Evolutionary conservation across 2,888 invertebrate genomes (phyloP), one percentile per base, ranked within the genome.

Genomic region (Macropis europaea): DNA sequence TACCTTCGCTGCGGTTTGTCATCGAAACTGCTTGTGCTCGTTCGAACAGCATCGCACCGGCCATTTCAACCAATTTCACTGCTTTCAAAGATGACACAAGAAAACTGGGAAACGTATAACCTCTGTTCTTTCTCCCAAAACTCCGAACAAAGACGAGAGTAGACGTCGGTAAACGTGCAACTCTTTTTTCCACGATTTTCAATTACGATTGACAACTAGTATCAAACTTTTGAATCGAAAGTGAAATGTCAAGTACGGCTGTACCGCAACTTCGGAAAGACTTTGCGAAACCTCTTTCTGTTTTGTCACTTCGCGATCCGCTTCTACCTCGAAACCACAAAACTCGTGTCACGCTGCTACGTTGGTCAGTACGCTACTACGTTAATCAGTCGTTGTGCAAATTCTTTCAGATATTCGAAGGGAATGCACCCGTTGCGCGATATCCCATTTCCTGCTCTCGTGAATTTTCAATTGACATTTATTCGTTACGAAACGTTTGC

Each of bases 21-120:
- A 93, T 93, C 79, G 94, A 93, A 84, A 95, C 93, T 83, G 95
- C 93, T 91, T 95, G 95, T 89, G 95, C 94, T 90, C 95, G 93
- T 92, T 96, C 96, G 90, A 96, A 95, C 92, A 96, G 93, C 94
- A 95, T 96, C 90, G 96, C 96, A 91, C 96, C 96, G 91, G 96
- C 96, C 96, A 97, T 97, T 81, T 82, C 70, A 28, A 24, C 38
- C 36, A 15, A 32, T 30, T 52, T 50, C 24, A 52, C 70, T 30
- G 2, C 28, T 34, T 68, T 22, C 2, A 17, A 19, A 22, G 19
- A n/a, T n/a, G n/a, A n/a, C n/a, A n/a, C 11, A 52, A 38, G 40
- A 30, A 36, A 47, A 40, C 36, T 36, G 13, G 13, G 38, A 45
- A 43, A 45, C 9, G 11, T 11, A 52, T 69, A 69, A 69, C 69